A percentile compares a stretch with the other conserved stretches of the same genome.
These are phyloP conservation scores for Schizotus pectinicornis DNA, from an alignment of 2,888 invertebrate genomes.

Conservation along the genomic window DNA sequence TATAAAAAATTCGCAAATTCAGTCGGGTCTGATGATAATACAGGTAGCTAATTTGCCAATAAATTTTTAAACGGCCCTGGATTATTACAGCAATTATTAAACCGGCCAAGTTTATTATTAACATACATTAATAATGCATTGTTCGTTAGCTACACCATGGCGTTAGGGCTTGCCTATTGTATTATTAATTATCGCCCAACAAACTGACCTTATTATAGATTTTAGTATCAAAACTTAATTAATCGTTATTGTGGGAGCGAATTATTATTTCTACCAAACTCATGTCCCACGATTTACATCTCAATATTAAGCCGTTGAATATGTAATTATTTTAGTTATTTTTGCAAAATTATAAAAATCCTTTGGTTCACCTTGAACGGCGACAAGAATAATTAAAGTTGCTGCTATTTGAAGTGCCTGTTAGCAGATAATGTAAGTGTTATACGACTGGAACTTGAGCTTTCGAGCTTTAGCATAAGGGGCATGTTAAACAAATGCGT, in stretches of 20 bases:
- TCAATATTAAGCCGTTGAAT: not conserved
- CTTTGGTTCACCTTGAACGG: constrained; percentile 5
- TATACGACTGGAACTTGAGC: constrained; percentile 1
- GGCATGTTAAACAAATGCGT: constrained; percentile 14
- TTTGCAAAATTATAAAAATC: too few relatives aligned
- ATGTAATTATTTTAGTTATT: constrained; percentile 20
- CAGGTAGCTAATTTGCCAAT: constrained; percentile 14
- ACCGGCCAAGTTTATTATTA: constrained; percentile 8
- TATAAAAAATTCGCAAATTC: constrained; percentile 42
- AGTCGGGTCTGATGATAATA: constrained; percentile 26
- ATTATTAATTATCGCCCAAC: constrained; percentile 15
- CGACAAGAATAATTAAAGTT: constrained; percentile 5
- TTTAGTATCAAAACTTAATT: too few relatives aligned
- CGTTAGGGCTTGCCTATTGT: not conserved
- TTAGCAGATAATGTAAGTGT: constrained; percentile 13
- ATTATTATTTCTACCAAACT: too few relatives aligned
- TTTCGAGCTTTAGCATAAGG: constrained; percentile 8
- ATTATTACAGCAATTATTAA: too few relatives aligned
- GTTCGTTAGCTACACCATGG: constrained; percentile 11
- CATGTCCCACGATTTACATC: too few relatives aligned
- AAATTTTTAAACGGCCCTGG: constrained; percentile 2
- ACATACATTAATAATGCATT: constrained; percentile 20
- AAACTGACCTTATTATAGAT: constrained; percentile 9
- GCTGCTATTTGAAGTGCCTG: constrained; percentile 10
- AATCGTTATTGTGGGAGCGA: too few relatives aligned